Conservation (phyloP, 2,888 invertebrate species). For the Scelioninae gen. 1 region DNA sequence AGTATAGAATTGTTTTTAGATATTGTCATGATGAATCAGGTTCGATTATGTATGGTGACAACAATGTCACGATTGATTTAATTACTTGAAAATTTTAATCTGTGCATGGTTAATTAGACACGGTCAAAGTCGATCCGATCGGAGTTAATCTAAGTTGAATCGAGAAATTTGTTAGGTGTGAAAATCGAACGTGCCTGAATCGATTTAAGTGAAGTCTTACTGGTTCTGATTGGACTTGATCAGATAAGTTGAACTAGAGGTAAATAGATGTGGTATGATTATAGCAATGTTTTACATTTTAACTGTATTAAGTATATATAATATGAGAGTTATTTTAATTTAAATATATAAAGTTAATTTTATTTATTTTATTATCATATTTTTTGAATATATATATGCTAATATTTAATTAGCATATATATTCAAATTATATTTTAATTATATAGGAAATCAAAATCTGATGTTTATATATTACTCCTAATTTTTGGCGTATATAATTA, state of each 20-base stretch:
- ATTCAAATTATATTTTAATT: too few species aligned
- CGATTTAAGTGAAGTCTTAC: conserved; percentile 46
- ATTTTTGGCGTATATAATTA: too few species aligned
- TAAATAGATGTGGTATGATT: conserved; percentile 20
- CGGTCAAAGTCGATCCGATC: conserved; percentile 29
- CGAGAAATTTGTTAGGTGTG: conserved; percentile 47
- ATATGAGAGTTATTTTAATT: too few species aligned
- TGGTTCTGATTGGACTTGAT: conserved; percentile 23
- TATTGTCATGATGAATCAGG: neutral
- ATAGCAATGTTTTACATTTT: neutral
- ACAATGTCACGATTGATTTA: conserved; percentile 31
- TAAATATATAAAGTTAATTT: too few species aligned
- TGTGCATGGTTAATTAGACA: conserved; percentile 26
- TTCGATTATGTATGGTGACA: conserved; percentile 10
- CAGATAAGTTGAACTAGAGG: conserved; percentile 48
- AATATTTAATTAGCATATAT: too few species aligned
- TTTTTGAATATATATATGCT: too few species aligned
- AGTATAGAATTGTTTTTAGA: neutral
- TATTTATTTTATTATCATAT: too few species aligned
- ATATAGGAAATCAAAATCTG: too few species aligned
- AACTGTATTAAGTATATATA: neutral
- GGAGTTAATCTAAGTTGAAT: conserved; percentile 30
- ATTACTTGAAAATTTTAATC: conserved; percentile 30
- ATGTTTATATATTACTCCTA: too few species aligned
- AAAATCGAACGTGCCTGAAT: conserved; percentile 38